These are phyloP conservation scores for Kradibia gibbosae DNA, from an alignment of 1,140 invertebrate species.

Conservation along the genomic window DNA sequence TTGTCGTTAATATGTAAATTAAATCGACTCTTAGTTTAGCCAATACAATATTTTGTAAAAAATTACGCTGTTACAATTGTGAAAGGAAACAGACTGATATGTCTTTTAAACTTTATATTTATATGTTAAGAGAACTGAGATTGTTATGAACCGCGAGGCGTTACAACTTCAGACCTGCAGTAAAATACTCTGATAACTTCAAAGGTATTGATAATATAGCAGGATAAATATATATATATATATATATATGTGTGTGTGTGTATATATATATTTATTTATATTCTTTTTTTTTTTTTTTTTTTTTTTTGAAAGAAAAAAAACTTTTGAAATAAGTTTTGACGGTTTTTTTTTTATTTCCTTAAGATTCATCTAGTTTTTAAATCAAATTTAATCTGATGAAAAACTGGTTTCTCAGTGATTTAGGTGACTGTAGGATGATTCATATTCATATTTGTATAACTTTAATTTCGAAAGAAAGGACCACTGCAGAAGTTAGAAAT, in stretches of 20 bases:
- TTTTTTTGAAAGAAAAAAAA: background rate
- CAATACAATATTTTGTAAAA: constrained; percentile 48
- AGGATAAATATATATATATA: no score
- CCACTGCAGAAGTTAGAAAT: constrained; percentile 23
- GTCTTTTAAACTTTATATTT: constrained; percentile 33
- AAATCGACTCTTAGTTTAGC: constrained; percentile 38
- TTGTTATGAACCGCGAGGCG: constrained; percentile 6
- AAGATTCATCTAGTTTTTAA: constrained; percentile 3
- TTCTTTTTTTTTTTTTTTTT: background rate
- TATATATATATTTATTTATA: no score
- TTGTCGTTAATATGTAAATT: constrained; percentile 36
- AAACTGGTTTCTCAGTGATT: constrained; percentile 21
- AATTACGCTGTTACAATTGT: constrained; percentile 36
- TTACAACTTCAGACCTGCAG: constrained; percentile 25
- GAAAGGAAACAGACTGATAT: constrained; percentile 47
- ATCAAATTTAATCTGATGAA: constrained; percentile 33
- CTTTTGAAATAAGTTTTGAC: constrained; percentile 12
- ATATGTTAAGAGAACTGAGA: constrained; percentile 33
- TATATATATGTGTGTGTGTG: no score
- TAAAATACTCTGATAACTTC: constrained; percentile 39
- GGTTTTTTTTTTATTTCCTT: background rate
- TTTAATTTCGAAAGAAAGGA: constrained; percentile 32
- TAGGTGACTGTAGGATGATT: constrained; percentile 12
- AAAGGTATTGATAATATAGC: constrained; percentile 26
- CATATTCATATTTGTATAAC: constrained; percentile 29